Evolutionary conservation across 1,140 invertebrate genomes (phyloP).

Genomic region (Pachypeltis micranthus): DNA sequence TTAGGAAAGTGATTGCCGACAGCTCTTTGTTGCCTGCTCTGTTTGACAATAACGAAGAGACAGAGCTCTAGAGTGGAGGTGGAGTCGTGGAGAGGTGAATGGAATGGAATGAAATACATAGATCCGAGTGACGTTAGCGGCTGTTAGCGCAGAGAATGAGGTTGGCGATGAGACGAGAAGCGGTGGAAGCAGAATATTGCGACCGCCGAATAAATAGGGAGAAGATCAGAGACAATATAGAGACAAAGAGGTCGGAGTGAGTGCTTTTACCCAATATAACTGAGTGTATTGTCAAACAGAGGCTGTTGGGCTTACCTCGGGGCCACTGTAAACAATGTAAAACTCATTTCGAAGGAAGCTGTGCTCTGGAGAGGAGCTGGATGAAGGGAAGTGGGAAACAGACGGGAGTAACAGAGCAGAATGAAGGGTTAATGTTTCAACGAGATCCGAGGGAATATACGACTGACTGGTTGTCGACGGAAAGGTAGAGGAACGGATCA

Average conservation of each 20-base stretch:
- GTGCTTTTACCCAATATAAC: constrained; percentile 20
- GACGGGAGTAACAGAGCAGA: too few relatives aligned
- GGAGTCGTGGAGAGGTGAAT: too few relatives aligned
- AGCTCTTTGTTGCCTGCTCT: too few relatives aligned
- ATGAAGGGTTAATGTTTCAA: too few relatives aligned
- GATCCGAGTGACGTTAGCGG: background rate
- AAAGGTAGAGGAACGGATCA: too few relatives aligned
- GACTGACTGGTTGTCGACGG: too few relatives aligned
- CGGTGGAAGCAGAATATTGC: constrained; percentile 16
- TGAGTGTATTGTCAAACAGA: constrained; percentile 20
- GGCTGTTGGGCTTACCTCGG: constrained; percentile 18
- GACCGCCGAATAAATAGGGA: constrained; percentile 21
- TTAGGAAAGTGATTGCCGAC: too few relatives aligned
- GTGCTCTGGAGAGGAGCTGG: too few relatives aligned
- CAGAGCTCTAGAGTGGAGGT: too few relatives aligned
- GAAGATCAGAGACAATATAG: constrained; percentile 20
- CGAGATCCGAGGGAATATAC: too few relatives aligned
- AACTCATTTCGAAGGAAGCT: constrained; percentile 19
- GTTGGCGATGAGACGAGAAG: constrained; percentile 1
- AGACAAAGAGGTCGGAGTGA: constrained; percentile 3
- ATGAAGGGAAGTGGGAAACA: too few relatives aligned
- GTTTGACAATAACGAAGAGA: too few relatives aligned
- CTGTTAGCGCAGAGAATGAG: constrained; percentile 13
- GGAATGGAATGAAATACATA: background rate
- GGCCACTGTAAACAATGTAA: constrained; percentile 20